Evolutionary conservation across 2,888 invertebrate species (phyloP), one percentile per base, ranked within the genome.

Genomic region (Eupsilia transversa): DNA sequence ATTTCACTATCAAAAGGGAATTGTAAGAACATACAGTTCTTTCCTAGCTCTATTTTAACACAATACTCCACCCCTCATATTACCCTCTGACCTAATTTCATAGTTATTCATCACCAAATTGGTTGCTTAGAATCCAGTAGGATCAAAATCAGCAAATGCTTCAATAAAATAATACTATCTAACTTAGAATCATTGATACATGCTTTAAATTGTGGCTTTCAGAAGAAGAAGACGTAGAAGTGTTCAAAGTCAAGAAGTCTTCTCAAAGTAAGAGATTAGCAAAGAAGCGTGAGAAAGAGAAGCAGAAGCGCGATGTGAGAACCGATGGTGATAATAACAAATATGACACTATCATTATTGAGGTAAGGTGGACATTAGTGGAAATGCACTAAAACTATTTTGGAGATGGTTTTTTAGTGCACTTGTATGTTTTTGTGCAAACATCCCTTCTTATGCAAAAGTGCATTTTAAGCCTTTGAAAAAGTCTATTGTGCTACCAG

Each of bases 191-290:
- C 49, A 49, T 33, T 33, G 14, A 60, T 33, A 46, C 14, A 61
- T 68, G 52, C 30, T 9, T n/a, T n/a, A 30, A 33, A n/a, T 41
- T 52, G 54, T 71, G 54, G 38, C 60, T 90, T 89, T 46, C 92
- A 96, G 93, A 96, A 95, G 98, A 98, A 89, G 98, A 98, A 87
- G n/a, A n/a, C n/a, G 98, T 97, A 41, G 99, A 99, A 95, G 98
- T 98, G 69, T 99, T 99, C 94, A 98, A 99, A 97, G 98, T 99
- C 68, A 99, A 99, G 94, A 99, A 99, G 94, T 99, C 99, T 14
- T 98, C 98, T 14, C 98, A 99, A 91, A 99, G 99, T 94, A 98
- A 99, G 94, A 97, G 98, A 93, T 97, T 99, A 72, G 98, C 98
- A 96, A 98, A 98, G 92, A 97, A 98, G 92, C 96, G 98, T 90